phyloP scores from a whole-genome alignment of 1,140 invertebrate genomes.

The Rhizoglyphus robini region DNA sequence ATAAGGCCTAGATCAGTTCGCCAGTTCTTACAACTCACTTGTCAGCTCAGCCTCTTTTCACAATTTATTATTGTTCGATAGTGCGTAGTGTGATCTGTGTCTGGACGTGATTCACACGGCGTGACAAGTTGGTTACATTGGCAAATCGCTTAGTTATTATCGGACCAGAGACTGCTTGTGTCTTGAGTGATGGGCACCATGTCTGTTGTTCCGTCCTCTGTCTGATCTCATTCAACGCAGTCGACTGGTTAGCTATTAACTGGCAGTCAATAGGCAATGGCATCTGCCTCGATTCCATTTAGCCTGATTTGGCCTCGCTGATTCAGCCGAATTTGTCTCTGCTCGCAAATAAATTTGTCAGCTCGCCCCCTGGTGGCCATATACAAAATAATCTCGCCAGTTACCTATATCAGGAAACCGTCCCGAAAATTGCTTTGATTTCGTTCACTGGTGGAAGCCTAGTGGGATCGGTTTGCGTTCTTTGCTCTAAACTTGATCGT shows the following conservation, averaged over 20 bases:
- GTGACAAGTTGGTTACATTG: no score
- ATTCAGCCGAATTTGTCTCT: neutral
- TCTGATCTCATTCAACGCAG: neutral
- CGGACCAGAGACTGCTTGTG: no score
- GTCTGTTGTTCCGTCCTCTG: neutral
- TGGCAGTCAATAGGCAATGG: neutral
- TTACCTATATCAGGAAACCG: neutral
- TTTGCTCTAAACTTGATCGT: neutral
- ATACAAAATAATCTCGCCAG: neutral
- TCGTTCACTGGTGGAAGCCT: neutral
- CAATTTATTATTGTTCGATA: slow-evolving; percentile 3
- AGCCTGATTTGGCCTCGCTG: neutral
- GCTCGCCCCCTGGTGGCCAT: neutral
- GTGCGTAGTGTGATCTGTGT: neutral
- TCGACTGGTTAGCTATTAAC: no score
- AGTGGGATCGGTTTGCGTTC: neutral
- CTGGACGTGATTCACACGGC: neutral
- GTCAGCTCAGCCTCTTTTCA: no score
- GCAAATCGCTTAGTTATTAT: no score
- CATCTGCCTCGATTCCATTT: neutral
- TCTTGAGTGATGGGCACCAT: neutral
- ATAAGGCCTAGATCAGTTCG: neutral
- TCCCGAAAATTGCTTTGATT: slow-evolving; percentile 10
- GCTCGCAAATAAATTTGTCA: neutral
- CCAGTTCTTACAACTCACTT: no score